Evolutionary conservation across 2,888 invertebrate genomes (phyloP).

Genomic region (Pammene aurita): DNA sequence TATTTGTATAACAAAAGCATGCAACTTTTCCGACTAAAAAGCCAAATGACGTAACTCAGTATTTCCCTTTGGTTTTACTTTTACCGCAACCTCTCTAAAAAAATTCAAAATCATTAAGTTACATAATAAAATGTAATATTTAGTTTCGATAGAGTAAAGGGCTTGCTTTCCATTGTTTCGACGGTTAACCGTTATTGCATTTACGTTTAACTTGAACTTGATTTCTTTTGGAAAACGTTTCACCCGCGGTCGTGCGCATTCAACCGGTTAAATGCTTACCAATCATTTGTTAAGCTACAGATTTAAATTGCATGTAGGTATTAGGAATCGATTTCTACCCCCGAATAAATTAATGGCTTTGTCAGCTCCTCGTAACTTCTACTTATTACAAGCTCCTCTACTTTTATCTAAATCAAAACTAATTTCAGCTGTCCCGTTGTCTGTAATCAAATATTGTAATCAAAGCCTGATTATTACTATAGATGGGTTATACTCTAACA

Average conservation of each 20-base stretch:
- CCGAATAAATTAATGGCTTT: too few species aligned
- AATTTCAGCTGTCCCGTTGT: too few species aligned
- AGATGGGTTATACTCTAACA: too few species aligned
- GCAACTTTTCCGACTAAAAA: background rate
- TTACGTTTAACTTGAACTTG: conserved; percentile 22
- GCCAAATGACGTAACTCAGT: background rate
- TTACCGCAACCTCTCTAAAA: background rate
- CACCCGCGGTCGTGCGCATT: conserved; percentile 13
- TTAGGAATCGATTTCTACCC: too few species aligned
- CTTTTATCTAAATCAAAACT: too few species aligned
- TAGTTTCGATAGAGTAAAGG: background rate
- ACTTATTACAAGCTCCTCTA: too few species aligned
- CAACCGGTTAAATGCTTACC: conserved; percentile 12
- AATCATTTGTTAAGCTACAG: background rate
- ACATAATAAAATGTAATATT: background rate
- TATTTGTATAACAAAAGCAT: background rate
- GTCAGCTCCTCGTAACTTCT: too few species aligned
- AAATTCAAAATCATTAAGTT: background rate
- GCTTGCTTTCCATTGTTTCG: conserved; percentile 2
- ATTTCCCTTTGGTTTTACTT: background rate
- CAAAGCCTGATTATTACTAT: too few species aligned
- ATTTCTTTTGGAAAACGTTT: conserved; percentile 24
- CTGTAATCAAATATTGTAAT: too few species aligned
- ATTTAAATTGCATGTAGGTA: background rate
- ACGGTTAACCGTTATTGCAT: conserved; percentile 13